These are phyloP conservation scores for Halcyon smyrnensis DNA, from an alignment of 2,797 vertebrate species.

Conservation along the genomic window DNA sequence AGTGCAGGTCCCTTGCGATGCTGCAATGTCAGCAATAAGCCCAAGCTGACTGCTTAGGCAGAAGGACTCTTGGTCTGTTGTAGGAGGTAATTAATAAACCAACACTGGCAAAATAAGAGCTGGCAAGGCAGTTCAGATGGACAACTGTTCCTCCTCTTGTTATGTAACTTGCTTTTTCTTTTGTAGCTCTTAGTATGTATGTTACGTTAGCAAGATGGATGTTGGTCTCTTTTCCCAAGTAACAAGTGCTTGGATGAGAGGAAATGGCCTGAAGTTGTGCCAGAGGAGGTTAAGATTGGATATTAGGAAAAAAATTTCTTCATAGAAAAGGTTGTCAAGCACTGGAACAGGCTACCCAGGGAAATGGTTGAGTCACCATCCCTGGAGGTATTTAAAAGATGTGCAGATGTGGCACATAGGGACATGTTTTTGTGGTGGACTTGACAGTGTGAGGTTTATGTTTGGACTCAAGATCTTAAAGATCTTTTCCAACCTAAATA, in stretches of 20 bases:
- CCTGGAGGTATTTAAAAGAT: neutral
- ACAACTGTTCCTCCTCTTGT: neutral
- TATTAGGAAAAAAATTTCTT: neutral
- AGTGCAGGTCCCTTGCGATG: neutral
- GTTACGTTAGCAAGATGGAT: neutral
- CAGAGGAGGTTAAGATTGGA: neutral
- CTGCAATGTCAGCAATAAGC: neutral
- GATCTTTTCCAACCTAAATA: neutral
- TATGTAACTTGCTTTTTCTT: neutral
- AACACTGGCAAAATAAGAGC: neutral
- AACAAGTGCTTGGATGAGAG: neutral
- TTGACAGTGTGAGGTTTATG: neutral
- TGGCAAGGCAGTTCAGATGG: neutral
- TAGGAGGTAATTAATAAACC: neutral
- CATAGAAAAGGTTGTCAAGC: neutral
- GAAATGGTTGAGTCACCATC: neutral
- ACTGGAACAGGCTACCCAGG: neutral
- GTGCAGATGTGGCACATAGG: neutral
- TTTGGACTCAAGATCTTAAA: neutral
- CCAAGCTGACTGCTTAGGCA: neutral
- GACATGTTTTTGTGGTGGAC: neutral
- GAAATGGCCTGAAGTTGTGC: rapidly evolving
- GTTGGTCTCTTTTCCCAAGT: neutral
- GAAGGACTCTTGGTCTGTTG: neutral
- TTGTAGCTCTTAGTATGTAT: neutral